Percentiles rank a stretch among this genome's conserved stretches.
These are phyloP conservation scores for Carcharodon carcharias DNA, from an alignment of 2,797 vertebrate species.

Conservation along the genomic window DNA sequence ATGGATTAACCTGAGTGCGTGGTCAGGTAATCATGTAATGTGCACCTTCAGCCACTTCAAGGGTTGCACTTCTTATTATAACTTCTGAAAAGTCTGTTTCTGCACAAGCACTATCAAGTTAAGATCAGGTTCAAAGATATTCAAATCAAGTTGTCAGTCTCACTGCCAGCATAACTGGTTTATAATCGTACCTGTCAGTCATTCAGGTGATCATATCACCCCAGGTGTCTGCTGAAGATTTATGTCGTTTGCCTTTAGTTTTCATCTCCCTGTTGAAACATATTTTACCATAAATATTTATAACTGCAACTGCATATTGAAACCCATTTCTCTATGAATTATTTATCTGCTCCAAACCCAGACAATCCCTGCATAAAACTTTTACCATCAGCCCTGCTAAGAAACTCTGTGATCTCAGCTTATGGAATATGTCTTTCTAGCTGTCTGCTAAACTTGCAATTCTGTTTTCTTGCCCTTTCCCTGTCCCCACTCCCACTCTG, in stretches of 20 bases:
- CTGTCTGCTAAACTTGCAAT: not conserved
- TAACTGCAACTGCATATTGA: conserved; percentile 3
- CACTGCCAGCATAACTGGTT: not conserved
- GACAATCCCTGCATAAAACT: not conserved
- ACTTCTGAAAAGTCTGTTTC: not conserved
- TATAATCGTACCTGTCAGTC: not conserved
- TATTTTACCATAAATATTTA: conserved; percentile 16
- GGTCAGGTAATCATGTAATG: not conserved
- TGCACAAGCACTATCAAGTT: not conserved
- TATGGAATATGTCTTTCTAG: not conserved
- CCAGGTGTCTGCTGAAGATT: conserved; percentile 1
- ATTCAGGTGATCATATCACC: not conserved
- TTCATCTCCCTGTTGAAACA: not conserved
- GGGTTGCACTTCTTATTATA: not conserved
- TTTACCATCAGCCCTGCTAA: not conserved
- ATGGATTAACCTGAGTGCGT: not conserved
- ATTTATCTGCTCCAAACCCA: not conserved
- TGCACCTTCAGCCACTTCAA: not conserved
- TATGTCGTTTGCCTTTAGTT: not conserved
- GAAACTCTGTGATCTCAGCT: not conserved
- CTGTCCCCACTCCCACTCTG: not conserved
- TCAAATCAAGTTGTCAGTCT: not conserved
- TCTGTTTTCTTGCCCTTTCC: not conserved
- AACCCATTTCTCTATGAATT: conserved; percentile 18
- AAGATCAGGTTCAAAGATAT: not conserved